Evolutionary conservation across 2,797 vertebrate species (phyloP).

Genomic region (Urophycis tenuis): DNA sequence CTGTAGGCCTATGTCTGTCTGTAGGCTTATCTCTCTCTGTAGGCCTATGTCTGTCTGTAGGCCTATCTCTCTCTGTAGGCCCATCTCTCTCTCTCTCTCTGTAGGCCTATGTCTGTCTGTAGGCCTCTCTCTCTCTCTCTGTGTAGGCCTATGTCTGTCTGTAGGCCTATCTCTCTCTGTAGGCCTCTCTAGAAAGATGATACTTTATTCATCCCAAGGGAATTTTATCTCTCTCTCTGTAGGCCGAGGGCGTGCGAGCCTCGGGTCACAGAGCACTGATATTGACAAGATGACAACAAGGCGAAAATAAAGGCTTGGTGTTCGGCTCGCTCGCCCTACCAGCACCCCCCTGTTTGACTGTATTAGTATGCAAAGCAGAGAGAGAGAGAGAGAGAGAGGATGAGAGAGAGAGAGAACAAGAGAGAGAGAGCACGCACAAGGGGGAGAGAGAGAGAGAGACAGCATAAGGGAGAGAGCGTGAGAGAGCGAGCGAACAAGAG

Average conservation of each 20-base stretch:
- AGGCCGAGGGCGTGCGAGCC: not conserved
- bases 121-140: too few relatives aligned
- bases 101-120: too few relatives aligned
- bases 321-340: not conserved
- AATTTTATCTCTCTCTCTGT: too few relatives aligned
- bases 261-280: not conserved
- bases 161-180: too few relatives aligned
- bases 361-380: conserved; percentile 2
- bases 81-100: too few relatives aligned
- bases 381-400: not conserved
- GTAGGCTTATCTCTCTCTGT: too few relatives aligned
- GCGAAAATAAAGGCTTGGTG: not conserved
- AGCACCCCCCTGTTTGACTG: not conserved
- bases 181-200: too few relatives aligned
- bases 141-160: too few relatives aligned
- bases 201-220: too few relatives aligned
- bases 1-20: too few relatives aligned
- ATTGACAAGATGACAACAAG: not conserved
- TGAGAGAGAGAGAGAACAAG: not conserved
- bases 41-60: too few relatives aligned
- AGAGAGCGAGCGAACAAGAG: conserved; percentile 1
- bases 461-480: conserved; percentile 31
- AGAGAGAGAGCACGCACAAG: conserved; percentile 14
- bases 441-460: conserved; percentile 50
- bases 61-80: too few relatives aligned